phyloP scores from a whole-genome alignment of 2,113 vertebrate genomes.

The Festucalex cinctus region DNA sequence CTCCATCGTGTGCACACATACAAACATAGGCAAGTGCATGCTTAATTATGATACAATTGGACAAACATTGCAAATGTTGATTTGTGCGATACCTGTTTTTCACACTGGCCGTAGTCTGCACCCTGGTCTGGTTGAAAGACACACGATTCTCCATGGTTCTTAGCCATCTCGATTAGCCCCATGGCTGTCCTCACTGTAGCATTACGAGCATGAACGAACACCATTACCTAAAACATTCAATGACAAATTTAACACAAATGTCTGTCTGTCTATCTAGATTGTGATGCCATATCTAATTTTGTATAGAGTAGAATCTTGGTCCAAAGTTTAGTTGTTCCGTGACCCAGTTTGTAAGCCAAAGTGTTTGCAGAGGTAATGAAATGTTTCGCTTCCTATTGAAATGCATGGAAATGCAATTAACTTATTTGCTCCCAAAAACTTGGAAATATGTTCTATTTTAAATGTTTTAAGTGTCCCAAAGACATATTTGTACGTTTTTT shows the following conservation, averaged over 20 bases:
- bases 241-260: neutral
- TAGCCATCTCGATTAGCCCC: slow-evolving; percentile 91
- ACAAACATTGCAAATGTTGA: neutral
- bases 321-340: too few relatives aligned
- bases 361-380: too few relatives aligned
- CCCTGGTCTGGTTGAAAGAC: slow-evolving; percentile 85
- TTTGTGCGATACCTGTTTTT: slow-evolving; percentile 82
- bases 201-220: slow-evolving; percentile 97
- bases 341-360: too few relatives aligned
- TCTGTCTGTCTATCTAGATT: too few relatives aligned
- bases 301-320: too few relatives aligned
- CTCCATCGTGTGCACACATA: slow-evolving; percentile 1
- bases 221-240: slow-evolving; percentile 83
- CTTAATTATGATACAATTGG: neutral
- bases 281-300: too few relatives aligned
- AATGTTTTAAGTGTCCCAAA: too few relatives aligned
- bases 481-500: too few relatives aligned
- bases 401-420: too few relatives aligned
- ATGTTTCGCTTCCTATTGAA: too few relatives aligned
- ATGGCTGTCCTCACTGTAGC: slow-evolving; percentile 93
- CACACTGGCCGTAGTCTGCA: slow-evolving; percentile 89
- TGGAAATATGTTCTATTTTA: too few relatives aligned
- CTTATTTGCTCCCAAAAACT: too few relatives aligned
- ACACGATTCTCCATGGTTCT: slow-evolving; percentile 85
- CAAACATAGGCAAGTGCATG: neutral